A percentile compares a stretch with the other conserved stretches of the same genome.
Evolutionary conservation across 2,113 vertebrate species (phyloP).

Genomic region (Apus apus): DNA sequence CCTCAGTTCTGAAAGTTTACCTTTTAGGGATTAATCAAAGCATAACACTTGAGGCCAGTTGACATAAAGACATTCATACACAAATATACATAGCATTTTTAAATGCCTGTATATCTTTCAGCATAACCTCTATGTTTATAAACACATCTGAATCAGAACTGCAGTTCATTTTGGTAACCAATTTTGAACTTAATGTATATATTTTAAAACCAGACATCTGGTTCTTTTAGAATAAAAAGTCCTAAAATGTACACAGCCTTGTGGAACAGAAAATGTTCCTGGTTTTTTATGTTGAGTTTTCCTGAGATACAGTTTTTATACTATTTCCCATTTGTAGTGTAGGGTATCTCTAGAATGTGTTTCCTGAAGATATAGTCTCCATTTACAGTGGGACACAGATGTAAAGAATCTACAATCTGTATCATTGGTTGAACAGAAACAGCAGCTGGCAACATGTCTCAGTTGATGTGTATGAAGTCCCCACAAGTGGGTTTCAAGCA

Average conservation of each 20-base stretch:
- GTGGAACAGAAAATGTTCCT: background rate
- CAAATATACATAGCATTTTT: background rate
- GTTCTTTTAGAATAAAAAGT: background rate
- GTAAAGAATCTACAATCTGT: background rate
- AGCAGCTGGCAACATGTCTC: background rate
- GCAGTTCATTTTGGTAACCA: constrained; percentile 17
- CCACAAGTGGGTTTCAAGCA: background rate
- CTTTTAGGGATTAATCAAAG: constrained; percentile 18
- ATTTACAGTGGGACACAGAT: background rate
- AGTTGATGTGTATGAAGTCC: background rate
- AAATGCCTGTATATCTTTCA: background rate
- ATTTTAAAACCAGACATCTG: constrained; percentile 31
- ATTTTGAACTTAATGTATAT: constrained; percentile 17
- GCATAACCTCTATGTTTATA: constrained; percentile 8
- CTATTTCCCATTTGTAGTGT: background rate
- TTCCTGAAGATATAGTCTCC: background rate
- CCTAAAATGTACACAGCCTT: background rate
- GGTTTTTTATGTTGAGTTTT: background rate
- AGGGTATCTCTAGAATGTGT: background rate
- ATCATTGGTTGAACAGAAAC: background rate
- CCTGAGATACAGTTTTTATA: background rate
- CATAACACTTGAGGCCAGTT: background rate
- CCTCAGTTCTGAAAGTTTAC: background rate
- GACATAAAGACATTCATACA: background rate
- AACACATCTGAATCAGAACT: constrained; percentile 14